Conservation (phyloP, 2,113 vertebrate genomes). For the Cariama cristata region DNA sequence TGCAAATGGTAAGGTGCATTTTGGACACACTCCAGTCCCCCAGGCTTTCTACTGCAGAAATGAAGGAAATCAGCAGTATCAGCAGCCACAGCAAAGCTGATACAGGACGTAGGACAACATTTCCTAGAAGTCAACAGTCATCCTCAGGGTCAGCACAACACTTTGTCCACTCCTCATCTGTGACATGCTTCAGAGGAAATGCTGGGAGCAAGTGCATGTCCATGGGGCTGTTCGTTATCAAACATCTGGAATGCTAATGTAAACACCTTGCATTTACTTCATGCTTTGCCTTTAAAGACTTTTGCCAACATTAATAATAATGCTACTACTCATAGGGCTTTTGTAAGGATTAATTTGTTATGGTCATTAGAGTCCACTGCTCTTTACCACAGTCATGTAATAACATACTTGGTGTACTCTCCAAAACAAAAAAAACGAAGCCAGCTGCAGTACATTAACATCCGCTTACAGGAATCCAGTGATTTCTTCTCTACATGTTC, state of each 20-base stretch:
- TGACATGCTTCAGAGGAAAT: background rate
- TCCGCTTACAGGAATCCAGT: accelerated
- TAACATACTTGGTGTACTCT: background rate
- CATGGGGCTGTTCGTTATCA: background rate
- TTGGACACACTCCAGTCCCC: background rate
- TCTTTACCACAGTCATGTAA: conserved; percentile 22
- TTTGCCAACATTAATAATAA: conserved; percentile 26
- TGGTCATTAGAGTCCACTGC: conserved; percentile 3
- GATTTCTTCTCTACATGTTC: background rate
- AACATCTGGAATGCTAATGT: background rate
- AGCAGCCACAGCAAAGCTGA: background rate
- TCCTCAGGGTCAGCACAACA: background rate
- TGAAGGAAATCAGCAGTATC: background rate
- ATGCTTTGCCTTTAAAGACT: conserved; percentile 10
- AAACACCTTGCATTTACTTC: conserved; percentile 7
- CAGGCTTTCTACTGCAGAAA: background rate
- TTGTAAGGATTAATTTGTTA: conserved; percentile 49
- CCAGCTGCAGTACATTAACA: background rate
- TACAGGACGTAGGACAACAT: accelerated
- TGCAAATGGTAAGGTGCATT: background rate
- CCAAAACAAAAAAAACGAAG: background rate
- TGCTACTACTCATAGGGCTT: background rate
- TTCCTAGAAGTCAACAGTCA: background rate
- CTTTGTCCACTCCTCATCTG: background rate
- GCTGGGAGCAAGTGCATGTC: background rate